Evolutionary conservation across 2,113 vertebrate genomes (phyloP), one percentile per base, ranked within the genome.

Genomic region (Bombycilla garrulus): DNA sequence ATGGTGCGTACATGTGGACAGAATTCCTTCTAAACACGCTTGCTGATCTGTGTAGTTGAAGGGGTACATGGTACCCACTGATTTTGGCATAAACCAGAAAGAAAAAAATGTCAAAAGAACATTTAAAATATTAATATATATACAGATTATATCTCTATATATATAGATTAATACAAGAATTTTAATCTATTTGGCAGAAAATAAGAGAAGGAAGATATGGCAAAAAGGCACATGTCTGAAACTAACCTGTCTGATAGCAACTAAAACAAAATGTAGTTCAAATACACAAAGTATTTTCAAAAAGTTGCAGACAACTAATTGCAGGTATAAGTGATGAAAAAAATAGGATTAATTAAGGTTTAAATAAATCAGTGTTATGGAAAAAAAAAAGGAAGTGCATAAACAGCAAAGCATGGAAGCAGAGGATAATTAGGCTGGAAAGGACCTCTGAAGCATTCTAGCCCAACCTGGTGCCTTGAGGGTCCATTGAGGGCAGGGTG

Each of bases 11-110:
- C 5, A 3, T 45, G 17, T 50, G 12, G 38, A 54, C 20, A 58
- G 44, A 58, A 77, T 24, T 23, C 20, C 22, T 69, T 72, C 58
- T 81, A 45, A 90, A 64, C 28, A 60, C 1, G 13, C 31, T 81
- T 76, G 62, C 21, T 67, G 51, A 71, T 54, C 31, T 54, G 31
- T 20, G n/a, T 33, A 47, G 16, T 1, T 71, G 31, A 76, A 86
- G 20, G 6, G 18, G 12, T n/a, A 73, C 28, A 73, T 0, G 0
- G 28, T 50, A 81, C 21, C 8, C 3, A 1, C 12, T 42, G 23
- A 56, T 51, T 61, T 31, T 61, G 47, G 26, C 38, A 77, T 12
- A 73, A 67, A 62, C 10, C 28, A 85, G 42, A 10, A 81, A 44
- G 25, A 61, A 71, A 31, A 10, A 71, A 80, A 54, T 1, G 18